Base-by-base conservation (phyloP, 2,888 invertebrate species). In the Hydrotaea diabolus region DNA sequence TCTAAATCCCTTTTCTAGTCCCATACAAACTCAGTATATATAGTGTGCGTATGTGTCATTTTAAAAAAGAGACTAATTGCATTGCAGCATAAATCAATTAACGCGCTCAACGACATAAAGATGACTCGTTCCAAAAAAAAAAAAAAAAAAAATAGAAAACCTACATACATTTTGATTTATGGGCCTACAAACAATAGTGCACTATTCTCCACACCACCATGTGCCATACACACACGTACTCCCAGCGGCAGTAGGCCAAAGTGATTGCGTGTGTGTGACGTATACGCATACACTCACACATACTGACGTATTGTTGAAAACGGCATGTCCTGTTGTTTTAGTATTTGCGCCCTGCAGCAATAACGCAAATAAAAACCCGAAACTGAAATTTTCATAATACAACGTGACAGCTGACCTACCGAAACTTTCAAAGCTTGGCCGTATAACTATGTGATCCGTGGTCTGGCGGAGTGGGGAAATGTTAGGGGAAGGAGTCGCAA, bases 11-110 rank as follows among this genome's bases (percentile, higher is more conserved):
- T n/a, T n/a, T n/a, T n/a, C n/a, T n/a, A n/a, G n/a, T 46, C 46
- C 43, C 15, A 46, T 7, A 69, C 69, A n/a, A n/a, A 62, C 31
- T 62, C 62, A 26, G n/a, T n/a, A n/a, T 26, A 4, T 49, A n/a
- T 49, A 72, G 26, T 8, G 31, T 31, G 7, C 31, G 31, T 31
- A 31, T 31, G 7, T 31, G 31, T 31, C 3, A 31, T 4, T 31
- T 4, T 31, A 49, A 72, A 72, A 31, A 31, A 72, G 3, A 17
- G 72, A 75, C 75, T 81, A 84, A 84, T 84, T 84, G 81, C 81
- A 81, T 76, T 76, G 39, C 36, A 73, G 84, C 78, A 84, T 84
- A 84, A 84, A 84, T 84, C 80, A 78, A 84, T 84, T 84, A 84
- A 64, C 57, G 64, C 75, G 64, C 78, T 17, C 23, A 49, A 69